Evolutionary conservation across 2,113 vertebrate species (phyloP), one percentile per base, ranked within the genome.

Genomic region (Lycocorax pyrrhopterus): DNA sequence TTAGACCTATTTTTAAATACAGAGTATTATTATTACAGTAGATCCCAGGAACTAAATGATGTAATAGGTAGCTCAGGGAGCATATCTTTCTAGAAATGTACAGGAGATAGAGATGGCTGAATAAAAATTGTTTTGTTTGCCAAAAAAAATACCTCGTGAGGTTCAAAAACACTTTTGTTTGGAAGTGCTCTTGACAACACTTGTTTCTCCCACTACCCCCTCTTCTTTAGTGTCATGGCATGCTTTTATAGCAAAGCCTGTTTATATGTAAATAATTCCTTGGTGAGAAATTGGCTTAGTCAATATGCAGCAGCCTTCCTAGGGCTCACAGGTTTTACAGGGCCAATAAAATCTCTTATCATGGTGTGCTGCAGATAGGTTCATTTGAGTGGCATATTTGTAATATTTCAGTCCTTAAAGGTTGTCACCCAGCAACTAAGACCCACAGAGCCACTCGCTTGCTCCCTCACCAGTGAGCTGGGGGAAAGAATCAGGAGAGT

Each of bases 361-460:
- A 0, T 53, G 29, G 29, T 81, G 4, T 16, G 23, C 66, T 82
- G 73, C 77, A 66, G 62, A 18, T 76, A 60, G 44, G n/a, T 52
- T 77, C 19, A 16, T 75, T 56, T 76, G 53, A 79, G 69, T 76
- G 81, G 37, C 73, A 30, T 79, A 58, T 82, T 68, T 83, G 53
- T 73, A 33, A 41, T 68, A 41, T 53, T 84, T 55, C 79, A 71
- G 33, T 69, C 49, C 16, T 51, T 67, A 62, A 12, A 60, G 43
- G 35, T 16, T 27, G 26, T 35, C n/a, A 41, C 25, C 39, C 30
- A 27, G 39, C 44, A n/a, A 7, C 25, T 30, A 20, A 68, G 29
- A 26, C 18, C 26, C 0, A 1, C n/a, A 39, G 29, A 59, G 46
- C 52, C 0, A 0, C 39, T 62, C 6, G 0, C 41, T 58, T 32